phyloP scores from a whole-genome alignment of 2,113 vertebrate species.

The Prolemur simus region DNA sequence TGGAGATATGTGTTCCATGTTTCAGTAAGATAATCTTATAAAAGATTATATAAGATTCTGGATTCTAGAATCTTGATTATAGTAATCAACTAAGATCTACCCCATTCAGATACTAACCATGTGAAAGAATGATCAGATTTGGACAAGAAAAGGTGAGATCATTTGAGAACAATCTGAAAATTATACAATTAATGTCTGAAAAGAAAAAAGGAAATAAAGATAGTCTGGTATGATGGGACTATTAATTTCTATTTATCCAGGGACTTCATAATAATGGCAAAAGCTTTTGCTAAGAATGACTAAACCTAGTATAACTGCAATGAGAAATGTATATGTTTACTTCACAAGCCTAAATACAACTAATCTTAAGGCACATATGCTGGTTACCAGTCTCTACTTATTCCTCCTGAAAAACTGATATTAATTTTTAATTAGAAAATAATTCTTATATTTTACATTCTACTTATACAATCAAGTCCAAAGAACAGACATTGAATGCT shows the following conservation, averaged over 20 bases:
- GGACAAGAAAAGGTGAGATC: not conserved
- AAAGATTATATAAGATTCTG: not conserved
- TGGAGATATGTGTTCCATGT: not conserved
- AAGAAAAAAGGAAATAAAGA: not conserved
- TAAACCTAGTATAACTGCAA: not conserved
- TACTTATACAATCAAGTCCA: not conserved
- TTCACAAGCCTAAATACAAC: slow-evolving; percentile 29
- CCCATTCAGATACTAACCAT: not conserved
- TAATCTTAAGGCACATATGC: not conserved
- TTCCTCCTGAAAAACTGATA: not conserved
- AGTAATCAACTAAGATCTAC: not conserved
- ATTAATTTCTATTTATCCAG: not conserved
- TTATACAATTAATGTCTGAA: not conserved
- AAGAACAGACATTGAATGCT: not conserved
- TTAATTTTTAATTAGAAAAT: slow-evolving; percentile 24
- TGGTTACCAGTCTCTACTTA: not conserved
- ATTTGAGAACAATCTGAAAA: slow-evolving; percentile 8
- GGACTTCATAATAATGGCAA: not conserved
- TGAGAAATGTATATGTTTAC: not conserved
- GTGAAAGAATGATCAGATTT: not conserved
- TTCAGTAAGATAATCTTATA: not conserved
- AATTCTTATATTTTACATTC: slow-evolving; percentile 9
- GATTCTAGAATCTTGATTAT: not conserved
- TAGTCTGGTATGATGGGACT: not conserved
- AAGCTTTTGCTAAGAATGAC: slow-evolving; percentile 18